These are phyloP conservation scores for Xyrichtys novacula DNA, from an alignment of 2,797 vertebrate genomes.

Conservation along the genomic window DNA sequence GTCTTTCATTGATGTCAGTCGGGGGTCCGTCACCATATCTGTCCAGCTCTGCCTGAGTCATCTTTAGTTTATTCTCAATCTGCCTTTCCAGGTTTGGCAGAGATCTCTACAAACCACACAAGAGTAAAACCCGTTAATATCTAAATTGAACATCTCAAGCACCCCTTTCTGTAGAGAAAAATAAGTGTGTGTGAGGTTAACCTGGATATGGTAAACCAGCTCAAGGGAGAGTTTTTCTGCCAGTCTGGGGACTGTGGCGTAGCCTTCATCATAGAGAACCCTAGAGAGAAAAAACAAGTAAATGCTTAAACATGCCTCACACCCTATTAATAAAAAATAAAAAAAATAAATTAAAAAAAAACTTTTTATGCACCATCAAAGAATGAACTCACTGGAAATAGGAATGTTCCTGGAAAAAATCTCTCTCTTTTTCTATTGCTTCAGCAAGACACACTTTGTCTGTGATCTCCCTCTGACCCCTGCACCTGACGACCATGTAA, in stretches of 20 bases:
- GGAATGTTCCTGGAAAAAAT: constrained; percentile 85
- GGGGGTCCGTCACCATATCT: constrained; percentile 78
- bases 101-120: constrained; percentile 65
- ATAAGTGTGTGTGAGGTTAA: constrained; percentile 58
- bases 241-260: constrained; percentile 85
- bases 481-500: constrained; percentile 93
- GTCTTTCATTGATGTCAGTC: constrained; percentile 58
- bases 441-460: constrained; percentile 79
- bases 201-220: constrained; percentile 89
- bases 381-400: constrained; percentile 70
- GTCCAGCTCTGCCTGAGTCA: constrained; percentile 82
- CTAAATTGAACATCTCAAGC: neutral
- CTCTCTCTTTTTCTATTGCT: constrained; percentile 84
- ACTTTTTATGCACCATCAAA: too few species aligned
- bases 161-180: neutral
- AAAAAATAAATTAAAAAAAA: too few species aligned
- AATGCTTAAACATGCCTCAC: too few species aligned
- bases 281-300: constrained; percentile 67
- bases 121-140: neutral
- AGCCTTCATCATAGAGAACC: constrained; percentile 79
- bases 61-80: constrained; percentile 82
- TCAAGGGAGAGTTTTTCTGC: constrained; percentile 90
- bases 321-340: too few species aligned
- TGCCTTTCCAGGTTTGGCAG: constrained; percentile 83
- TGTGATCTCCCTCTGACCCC: constrained; percentile 91